These are phyloP conservation scores for Myopa testacea DNA, from an alignment of 2,888 invertebrate species.

Conservation along the genomic window DNA sequence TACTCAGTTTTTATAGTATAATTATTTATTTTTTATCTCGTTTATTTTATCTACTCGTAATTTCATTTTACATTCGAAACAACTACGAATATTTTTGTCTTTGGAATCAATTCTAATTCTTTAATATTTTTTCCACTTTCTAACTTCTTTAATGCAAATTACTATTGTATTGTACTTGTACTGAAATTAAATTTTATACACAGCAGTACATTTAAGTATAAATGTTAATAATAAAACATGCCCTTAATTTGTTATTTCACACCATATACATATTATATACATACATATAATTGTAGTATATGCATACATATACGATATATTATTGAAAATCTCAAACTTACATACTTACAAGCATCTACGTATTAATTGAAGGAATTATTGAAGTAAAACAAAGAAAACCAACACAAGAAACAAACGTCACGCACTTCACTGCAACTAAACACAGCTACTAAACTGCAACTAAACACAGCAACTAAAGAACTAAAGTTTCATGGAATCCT, in stretches of 20 bases:
- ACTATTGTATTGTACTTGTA: too few relatives aligned
- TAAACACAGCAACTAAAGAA: conserved; percentile 20
- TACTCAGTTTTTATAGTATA: too few relatives aligned
- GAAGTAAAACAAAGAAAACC: not conserved
- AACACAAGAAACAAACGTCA: not conserved
- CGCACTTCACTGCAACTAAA: conserved; percentile 34
- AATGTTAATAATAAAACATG: too few relatives aligned
- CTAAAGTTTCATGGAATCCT: conserved; percentile 42
- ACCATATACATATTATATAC: not conserved
- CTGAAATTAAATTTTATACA: too few relatives aligned
- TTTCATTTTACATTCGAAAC: too few relatives aligned
- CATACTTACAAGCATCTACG: conserved; percentile 17
- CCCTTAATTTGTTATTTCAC: too few relatives aligned
- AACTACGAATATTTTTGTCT: too few relatives aligned
- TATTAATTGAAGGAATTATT: not conserved
- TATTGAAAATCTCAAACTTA: conserved; percentile 31
- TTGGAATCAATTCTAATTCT: too few relatives aligned
- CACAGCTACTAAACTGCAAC: conserved; percentile 30
- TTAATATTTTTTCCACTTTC: too few relatives aligned
- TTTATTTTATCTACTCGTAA: not conserved
- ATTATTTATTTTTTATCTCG: not conserved
- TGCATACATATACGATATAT: conserved; percentile 37
- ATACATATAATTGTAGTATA: conserved; percentile 9
- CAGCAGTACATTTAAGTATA: too few relatives aligned
- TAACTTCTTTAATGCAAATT: too few relatives aligned